A percentile compares a stretch with the other conserved stretches of the same genome.
These are phyloP conservation scores for Drosophila baimaii DNA, from an alignment of 1,140 invertebrate genomes.

Conservation along the genomic window DNA sequence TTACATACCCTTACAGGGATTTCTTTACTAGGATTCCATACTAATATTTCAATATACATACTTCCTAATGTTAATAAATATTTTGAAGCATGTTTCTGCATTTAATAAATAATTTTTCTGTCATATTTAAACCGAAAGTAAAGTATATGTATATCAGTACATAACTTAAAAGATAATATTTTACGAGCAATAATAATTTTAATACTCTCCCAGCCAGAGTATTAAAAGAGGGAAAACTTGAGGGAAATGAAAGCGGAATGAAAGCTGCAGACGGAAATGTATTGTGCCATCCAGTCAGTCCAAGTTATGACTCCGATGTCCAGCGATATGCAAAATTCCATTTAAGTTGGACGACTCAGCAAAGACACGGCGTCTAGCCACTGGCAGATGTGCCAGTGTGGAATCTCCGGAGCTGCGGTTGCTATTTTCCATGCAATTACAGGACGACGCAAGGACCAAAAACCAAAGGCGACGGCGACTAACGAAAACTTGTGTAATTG, in stretches of 20 bases:
- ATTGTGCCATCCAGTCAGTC: conserved; percentile 32
- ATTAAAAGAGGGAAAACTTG: neutral
- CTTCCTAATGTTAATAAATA: no score
- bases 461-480: conserved; percentile 30
- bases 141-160: neutral
- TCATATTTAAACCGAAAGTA: neutral
- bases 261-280: conserved; percentile 50
- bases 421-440: conserved; percentile 69
- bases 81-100: neutral
- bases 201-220: neutral
- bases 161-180: neutral
- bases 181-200: neutral
- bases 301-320: conserved; percentile 58
- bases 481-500: conserved; percentile 76
- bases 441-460: conserved; percentile 15
- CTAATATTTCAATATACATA: neutral
- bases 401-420: conserved; percentile 34
- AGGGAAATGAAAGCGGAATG: conserved; percentile 51
- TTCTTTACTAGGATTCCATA: no score
- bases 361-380: conserved; percentile 11
- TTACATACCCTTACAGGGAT: neutral
- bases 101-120: neutral
- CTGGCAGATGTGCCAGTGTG: conserved; percentile 7
- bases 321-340: conserved; percentile 57
- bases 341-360: conserved; percentile 33